These are phyloP conservation scores for Clavelina lepadiformis DNA, from an alignment of 23 tunicate genomes.

Conservation along the genomic window DNA sequence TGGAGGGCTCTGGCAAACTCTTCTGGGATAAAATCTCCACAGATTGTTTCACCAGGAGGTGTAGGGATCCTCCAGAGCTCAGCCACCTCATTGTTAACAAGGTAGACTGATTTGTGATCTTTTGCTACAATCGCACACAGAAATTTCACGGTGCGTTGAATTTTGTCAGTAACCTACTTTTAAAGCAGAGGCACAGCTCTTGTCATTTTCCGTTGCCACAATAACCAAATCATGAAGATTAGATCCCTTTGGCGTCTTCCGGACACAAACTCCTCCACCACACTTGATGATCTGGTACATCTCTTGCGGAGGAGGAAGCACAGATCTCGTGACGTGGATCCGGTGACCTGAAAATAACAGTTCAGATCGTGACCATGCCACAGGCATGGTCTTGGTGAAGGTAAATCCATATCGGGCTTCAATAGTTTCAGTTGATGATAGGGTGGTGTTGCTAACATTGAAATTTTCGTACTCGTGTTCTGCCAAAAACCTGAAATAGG, in stretches of 20 bases:
- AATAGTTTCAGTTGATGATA: not conserved
- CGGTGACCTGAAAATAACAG: slow-evolving; percentile 24
- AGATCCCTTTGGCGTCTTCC: slow-evolving; percentile 23
- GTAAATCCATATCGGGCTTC: slow-evolving; percentile 55
- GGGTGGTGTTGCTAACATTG: slow-evolving; percentile 27
- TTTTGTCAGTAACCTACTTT: slow-evolving; percentile 71
- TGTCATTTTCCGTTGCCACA: slow-evolving; percentile 39
- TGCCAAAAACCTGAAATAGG: slow-evolving; percentile 54
- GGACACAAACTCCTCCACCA: slow-evolving; percentile 44
- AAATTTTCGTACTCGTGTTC: slow-evolving; percentile 52
- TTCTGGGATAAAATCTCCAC: too few species aligned
- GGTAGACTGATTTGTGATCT: too few species aligned
- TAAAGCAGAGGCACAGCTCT: slow-evolving; percentile 32
- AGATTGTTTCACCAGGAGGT: too few species aligned
- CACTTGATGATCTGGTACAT: slow-evolving; percentile 56
- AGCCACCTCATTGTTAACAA: too few species aligned
- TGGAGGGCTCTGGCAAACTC: too few species aligned
- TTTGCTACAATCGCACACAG: slow-evolving; percentile 67
- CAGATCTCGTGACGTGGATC: slow-evolving; percentile 50
- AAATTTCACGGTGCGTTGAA: slow-evolving; percentile 80
- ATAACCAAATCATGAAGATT: slow-evolving; percentile 15
- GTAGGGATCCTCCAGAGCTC: too few species aligned
- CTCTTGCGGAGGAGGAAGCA: slow-evolving; percentile 62
- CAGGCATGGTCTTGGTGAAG: slow-evolving; percentile 21
- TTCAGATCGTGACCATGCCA: slow-evolving; percentile 13